Conservation (phyloP, 2,888 invertebrate genomes). For the Zygaena filipendulae region DNA sequence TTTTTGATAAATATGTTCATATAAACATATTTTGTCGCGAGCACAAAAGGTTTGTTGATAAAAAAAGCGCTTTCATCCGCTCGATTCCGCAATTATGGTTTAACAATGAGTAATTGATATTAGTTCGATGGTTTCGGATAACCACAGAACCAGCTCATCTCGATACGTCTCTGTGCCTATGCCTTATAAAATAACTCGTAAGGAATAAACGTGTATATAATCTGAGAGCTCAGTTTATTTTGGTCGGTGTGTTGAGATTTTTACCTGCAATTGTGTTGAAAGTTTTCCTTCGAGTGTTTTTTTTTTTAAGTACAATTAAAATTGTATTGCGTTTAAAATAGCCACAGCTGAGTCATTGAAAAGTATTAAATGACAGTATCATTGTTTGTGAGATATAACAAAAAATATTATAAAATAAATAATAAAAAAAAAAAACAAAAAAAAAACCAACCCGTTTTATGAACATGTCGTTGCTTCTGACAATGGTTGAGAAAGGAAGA, state of each 20-base stretch:
- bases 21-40: constrained; percentile 20
- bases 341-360: constrained; percentile 36
- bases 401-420: too few species aligned
- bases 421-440: too few species aligned
- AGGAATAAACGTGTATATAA: not conserved
- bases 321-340: constrained; percentile 35
- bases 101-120: constrained; percentile 58
- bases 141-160: constrained; percentile 21
- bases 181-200: too few species aligned
- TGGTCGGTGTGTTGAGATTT: constrained; percentile 19
- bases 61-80: constrained; percentile 38
- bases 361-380: constrained; percentile 40
- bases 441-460: constrained; percentile 24
- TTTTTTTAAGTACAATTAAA: constrained; percentile 37
- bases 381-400: constrained; percentile 19
- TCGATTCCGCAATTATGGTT: constrained; percentile 39
- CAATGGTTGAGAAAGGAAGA: constrained; percentile 1
- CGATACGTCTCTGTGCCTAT: too few species aligned
- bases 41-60: constrained; percentile 32
- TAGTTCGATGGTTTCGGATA: constrained; percentile 44
- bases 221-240: constrained; percentile 15
- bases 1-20: too few species aligned
- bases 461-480: constrained; percentile 8
- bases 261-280: constrained; percentile 42
- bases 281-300: constrained; percentile 32